Conservation (phyloP, 2,113 vertebrate genomes). For the Phodopus roborovskii region DNA sequence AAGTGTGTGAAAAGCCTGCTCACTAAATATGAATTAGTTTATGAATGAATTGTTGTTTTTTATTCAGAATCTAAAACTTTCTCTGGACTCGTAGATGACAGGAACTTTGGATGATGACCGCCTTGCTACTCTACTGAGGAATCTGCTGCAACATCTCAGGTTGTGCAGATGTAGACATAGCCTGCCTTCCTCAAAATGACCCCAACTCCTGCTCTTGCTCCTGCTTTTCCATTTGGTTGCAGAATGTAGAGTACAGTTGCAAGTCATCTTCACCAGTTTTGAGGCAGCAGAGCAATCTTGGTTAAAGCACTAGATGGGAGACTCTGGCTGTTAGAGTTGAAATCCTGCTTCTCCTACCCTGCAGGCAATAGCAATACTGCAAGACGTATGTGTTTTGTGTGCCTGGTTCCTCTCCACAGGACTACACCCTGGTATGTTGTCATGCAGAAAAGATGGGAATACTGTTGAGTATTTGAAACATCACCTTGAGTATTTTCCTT, state of each 20-base stretch:
- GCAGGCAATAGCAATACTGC: too few species aligned
- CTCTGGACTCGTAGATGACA: not conserved
- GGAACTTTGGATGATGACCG: not conserved
- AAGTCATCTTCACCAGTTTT: not conserved
- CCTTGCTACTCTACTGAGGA: not conserved
- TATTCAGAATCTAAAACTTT: not conserved
- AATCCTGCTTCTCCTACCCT: too few species aligned
- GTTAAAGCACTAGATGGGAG: not conserved
- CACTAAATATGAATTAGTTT: not conserved
- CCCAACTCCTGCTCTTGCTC: accelerated
- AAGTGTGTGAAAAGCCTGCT: not conserved
- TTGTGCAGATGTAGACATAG: not conserved
- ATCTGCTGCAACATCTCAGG: not conserved
- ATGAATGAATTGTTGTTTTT: not conserved
- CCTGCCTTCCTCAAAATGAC: not conserved
- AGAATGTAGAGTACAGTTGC: not conserved
- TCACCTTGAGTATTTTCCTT: not conserved
- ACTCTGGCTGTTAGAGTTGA: not conserved
- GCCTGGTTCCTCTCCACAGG: not conserved
- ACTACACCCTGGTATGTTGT: not conserved
- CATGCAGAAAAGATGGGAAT: not conserved
- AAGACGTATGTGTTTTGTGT: not conserved
- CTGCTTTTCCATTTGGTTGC: not conserved
- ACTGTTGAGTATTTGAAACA: not conserved
- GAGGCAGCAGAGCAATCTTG: not conserved